Percentiles rank a stretch among this genome's conserved stretches.
Conservation (phyloP, 2,888 invertebrate genomes). For the Netelia inedita region DNA sequence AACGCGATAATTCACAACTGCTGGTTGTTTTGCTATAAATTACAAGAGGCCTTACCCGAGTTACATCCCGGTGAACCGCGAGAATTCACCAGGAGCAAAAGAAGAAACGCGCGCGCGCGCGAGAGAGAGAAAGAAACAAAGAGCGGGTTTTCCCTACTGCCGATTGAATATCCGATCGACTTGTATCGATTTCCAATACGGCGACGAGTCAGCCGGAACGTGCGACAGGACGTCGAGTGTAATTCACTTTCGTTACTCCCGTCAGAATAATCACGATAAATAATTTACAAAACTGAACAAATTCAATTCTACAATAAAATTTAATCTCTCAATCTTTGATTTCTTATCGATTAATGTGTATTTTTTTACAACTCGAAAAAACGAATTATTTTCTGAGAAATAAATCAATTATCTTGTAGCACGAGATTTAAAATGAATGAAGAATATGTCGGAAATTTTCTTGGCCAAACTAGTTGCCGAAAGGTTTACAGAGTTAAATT, state of each 20-base stretch:
- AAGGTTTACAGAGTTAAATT: too few relatives aligned
- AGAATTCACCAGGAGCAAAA: slow-evolving; percentile 28
- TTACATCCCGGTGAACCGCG: slow-evolving; percentile 37
- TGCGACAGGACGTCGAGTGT: background rate
- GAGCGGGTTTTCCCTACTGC: slow-evolving; percentile 6
- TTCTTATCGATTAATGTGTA: too few relatives aligned
- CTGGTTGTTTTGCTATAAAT: background rate
- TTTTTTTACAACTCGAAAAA: too few relatives aligned
- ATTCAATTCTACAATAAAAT: background rate
- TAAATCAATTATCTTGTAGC: too few relatives aligned
- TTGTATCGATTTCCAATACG: slow-evolving; percentile 48
- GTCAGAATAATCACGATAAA: background rate
- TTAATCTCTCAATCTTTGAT: background rate
- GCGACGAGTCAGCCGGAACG: background rate
- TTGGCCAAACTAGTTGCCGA: too few relatives aligned
- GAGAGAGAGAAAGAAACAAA: slow-evolving; percentile 4
- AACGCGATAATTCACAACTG: slow-evolving; percentile 39
- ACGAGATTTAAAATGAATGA: too few relatives aligned
- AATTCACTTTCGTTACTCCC: slow-evolving; percentile 3
- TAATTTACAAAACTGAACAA: background rate
- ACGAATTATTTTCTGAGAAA: too few relatives aligned
- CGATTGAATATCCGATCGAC: slow-evolving; percentile 54
- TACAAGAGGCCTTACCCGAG: slow-evolving; percentile 15
- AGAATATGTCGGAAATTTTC: too few relatives aligned
- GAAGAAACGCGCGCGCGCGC: background rate